Evolutionary conservation across 2,113 vertebrate genomes (phyloP).

Genomic region (Petroica traversi): DNA sequence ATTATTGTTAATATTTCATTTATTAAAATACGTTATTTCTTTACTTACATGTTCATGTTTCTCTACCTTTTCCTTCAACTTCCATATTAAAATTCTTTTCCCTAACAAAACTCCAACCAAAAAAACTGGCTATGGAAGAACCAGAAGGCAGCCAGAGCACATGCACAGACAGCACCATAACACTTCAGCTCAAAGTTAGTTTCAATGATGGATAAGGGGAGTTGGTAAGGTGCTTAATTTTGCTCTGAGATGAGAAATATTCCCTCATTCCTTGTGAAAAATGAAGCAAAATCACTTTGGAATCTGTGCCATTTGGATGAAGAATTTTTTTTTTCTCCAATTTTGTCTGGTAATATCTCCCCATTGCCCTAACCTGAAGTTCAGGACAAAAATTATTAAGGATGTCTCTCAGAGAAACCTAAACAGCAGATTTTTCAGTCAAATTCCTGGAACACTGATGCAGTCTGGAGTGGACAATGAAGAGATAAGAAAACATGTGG

Average conservation of each 20-base stretch:
- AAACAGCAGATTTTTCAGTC: not conserved
- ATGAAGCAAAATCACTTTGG: not conserved
- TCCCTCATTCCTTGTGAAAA: not conserved
- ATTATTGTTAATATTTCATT: not conserved
- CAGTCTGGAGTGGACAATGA: not conserved
- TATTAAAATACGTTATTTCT: not conserved
- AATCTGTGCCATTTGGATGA: not conserved
- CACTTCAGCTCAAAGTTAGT: not conserved
- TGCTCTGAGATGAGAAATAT: not conserved
- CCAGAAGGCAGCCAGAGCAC: not conserved
- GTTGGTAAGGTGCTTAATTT: not conserved
- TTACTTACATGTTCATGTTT: not conserved
- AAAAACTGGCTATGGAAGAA: not conserved
- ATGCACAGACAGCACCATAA: accelerated
- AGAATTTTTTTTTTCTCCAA: accelerated
- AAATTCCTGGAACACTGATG: not conserved
- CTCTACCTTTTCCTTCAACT: not conserved
- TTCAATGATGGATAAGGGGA: not conserved
- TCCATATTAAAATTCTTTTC: not conserved
- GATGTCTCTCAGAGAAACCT: not conserved
- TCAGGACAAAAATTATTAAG: not conserved
- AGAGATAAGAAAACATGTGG: not conserved
- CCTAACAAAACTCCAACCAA: not conserved
- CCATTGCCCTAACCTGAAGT: no score
- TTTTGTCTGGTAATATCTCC: not conserved